phyloP scores from a whole-genome alignment of 2,113 vertebrate species.

The Acanthochromis polyacanthus region DNA sequence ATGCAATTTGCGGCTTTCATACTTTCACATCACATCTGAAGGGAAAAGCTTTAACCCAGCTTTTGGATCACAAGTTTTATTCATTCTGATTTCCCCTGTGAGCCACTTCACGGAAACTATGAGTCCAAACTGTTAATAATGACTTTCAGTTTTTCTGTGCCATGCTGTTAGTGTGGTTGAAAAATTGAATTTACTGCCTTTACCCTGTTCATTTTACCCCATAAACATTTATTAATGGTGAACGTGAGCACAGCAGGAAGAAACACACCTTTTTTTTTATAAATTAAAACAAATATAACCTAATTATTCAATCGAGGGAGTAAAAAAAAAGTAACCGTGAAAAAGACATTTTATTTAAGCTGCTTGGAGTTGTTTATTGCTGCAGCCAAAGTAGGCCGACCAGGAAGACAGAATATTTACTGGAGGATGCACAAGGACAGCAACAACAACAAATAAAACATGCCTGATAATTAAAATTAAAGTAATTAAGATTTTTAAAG shows the following conservation, averaged over 20 bases:
- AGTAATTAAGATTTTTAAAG: neutral
- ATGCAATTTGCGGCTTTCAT: slow-evolving; percentile 19
- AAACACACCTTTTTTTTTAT: neutral
- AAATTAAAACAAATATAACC: slow-evolving; percentile 24
- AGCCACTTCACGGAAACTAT: slow-evolving; percentile 22
- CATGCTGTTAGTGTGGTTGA: slow-evolving; percentile 9
- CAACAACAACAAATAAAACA: slow-evolving; percentile 2
- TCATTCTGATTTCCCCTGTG: slow-evolving; percentile 44
- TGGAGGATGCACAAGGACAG: neutral
- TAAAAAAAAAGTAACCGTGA: slow-evolving; percentile 6
- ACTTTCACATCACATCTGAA: slow-evolving; percentile 27
- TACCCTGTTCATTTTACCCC: slow-evolving; percentile 9
- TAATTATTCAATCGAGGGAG: slow-evolving; percentile 24
- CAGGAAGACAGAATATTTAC: neutral
- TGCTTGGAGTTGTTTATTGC: neutral
- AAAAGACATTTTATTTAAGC: slow-evolving; percentile 19
- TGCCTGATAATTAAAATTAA: neutral
- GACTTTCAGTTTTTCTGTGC: slow-evolving; percentile 36
- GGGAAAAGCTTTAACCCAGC: slow-evolving; percentile 12
- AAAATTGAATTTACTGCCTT: neutral
- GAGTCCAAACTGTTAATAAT: slow-evolving; percentile 30
- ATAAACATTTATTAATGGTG: slow-evolving; percentile 8
- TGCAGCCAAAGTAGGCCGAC: neutral
- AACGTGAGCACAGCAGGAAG: slow-evolving; percentile 20
- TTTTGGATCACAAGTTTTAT: slow-evolving; percentile 20